These are phyloP conservation scores for Pseudorhombus dupliciocellatus DNA, from an alignment of 2,113 vertebrate species.

Conservation along the genomic window DNA sequence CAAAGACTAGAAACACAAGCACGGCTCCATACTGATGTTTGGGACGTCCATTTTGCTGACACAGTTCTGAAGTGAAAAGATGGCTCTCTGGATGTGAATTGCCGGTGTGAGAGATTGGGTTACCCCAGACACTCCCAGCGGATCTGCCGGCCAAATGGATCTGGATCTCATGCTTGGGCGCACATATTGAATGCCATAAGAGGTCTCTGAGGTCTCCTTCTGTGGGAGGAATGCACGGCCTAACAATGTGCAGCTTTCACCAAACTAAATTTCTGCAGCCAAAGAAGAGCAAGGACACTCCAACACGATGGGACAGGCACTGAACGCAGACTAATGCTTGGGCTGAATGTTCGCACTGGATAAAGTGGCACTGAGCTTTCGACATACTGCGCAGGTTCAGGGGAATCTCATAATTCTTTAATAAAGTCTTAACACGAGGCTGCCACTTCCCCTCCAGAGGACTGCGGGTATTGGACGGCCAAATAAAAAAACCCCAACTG, in stretches of 20 bases:
- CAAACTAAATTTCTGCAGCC: slow-evolving; percentile 75
- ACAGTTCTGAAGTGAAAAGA: slow-evolving; percentile 74
- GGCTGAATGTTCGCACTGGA: slow-evolving; percentile 34
- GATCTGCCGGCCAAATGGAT: slow-evolving; percentile 80
- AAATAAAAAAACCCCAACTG: slow-evolving; percentile 57
- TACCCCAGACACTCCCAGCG: slow-evolving; percentile 79
- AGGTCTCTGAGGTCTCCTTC: slow-evolving; percentile 79
- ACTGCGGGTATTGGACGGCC: slow-evolving; percentile 46
- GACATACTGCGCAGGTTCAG: slow-evolving; percentile 53
- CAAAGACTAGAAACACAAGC: slow-evolving; percentile 33
- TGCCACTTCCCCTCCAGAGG: slow-evolving; percentile 56
- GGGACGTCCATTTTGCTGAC: slow-evolving; percentile 76
- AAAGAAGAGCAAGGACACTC: slow-evolving; percentile 67
- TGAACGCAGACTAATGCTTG: slow-evolving; percentile 52
- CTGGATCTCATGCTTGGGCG: slow-evolving; percentile 81
- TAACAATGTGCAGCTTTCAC: slow-evolving; percentile 80
- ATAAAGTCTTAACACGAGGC: slow-evolving; percentile 63
- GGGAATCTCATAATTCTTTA: slow-evolving; percentile 69
- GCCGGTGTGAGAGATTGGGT: slow-evolving; percentile 80
- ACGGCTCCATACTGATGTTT: slow-evolving; percentile 17
- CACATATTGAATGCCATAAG: slow-evolving; percentile 83
- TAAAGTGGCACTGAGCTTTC: slow-evolving; percentile 39
- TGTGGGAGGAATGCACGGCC: slow-evolving; percentile 73
- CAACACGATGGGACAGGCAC: slow-evolving; percentile 41
- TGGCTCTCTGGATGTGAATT: slow-evolving; percentile 75